A percentile compares a stretch with the other conserved stretches of the same genome.
phyloP scores from a whole-genome alignment of 2,113 vertebrate genomes.

The Elephantulus edwardii region DNA sequence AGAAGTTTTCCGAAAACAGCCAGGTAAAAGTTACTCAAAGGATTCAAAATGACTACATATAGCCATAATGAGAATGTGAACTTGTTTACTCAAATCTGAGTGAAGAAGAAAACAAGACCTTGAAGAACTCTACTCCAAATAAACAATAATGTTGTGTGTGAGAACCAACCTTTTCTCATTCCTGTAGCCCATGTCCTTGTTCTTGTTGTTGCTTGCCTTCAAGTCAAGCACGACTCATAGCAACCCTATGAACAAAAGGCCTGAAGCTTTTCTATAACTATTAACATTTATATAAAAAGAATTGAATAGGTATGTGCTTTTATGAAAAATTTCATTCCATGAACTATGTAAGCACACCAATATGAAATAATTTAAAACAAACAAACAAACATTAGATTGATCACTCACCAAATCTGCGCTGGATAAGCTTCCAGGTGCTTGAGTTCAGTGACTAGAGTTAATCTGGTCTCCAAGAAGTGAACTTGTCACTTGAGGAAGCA shows the following conservation, averaged over 20 bases:
- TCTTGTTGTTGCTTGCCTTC: too few relatives aligned
- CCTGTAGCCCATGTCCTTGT: too few relatives aligned
- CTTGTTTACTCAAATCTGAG: slow-evolving; percentile 1
- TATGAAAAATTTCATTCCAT: too few relatives aligned
- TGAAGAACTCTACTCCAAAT: neutral
- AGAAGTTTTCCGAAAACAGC: neutral
- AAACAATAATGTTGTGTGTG: neutral
- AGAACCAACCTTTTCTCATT: too few relatives aligned
- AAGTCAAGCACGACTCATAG: too few relatives aligned
- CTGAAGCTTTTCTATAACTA: too few relatives aligned
- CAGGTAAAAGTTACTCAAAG: neutral
- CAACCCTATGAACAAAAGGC: too few relatives aligned
- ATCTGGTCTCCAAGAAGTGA: neutral
- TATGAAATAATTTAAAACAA: too few relatives aligned
- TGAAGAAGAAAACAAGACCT: neutral
- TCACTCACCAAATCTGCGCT: neutral
- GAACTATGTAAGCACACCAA: too few relatives aligned
- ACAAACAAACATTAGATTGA: too few relatives aligned
- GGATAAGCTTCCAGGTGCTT: neutral
- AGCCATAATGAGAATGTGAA: neutral
- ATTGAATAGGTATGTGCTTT: too few relatives aligned
- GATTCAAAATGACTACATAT: neutral
- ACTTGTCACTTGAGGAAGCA: neutral
- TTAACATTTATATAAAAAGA: too few relatives aligned
- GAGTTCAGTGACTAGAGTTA: neutral